A percentile compares a stretch with the other conserved stretches of the same genome.
Evolutionary conservation across 1,140 invertebrate species (phyloP).

Genomic region (Drosophila miranda): DNA sequence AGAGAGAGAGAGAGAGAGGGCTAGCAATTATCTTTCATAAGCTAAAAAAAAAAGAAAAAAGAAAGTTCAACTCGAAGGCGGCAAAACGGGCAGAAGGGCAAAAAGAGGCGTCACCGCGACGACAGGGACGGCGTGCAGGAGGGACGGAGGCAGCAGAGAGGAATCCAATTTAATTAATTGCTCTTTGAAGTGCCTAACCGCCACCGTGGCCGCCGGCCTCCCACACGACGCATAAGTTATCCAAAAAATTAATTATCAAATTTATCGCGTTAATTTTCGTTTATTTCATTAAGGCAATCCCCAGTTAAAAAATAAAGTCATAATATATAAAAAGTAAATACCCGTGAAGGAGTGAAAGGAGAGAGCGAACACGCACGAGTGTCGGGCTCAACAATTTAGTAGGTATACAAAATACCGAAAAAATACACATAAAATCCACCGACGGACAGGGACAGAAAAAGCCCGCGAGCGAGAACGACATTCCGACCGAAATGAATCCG

Average conservation of each 20-base stretch:
- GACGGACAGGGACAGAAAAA: conserved; percentile 2
- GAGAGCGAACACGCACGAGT: neutral
- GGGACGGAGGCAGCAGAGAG: neutral
- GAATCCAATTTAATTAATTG: conserved; percentile 53
- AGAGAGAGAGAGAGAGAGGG: conserved; percentile 1
- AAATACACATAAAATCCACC: neutral
- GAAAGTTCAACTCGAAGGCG: conserved; percentile 17
- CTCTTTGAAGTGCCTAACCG: conserved; percentile 17
- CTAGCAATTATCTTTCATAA: conserved; percentile 49
- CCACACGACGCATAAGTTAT: neutral
- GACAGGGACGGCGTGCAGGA: neutral
- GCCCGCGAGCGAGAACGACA: conserved; percentile 5
- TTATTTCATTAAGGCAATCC: conserved; percentile 38
- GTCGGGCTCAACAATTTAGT: conserved; percentile 4
- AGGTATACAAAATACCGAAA: neutral
- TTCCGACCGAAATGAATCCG: conserved; percentile 72
- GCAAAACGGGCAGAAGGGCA: conserved; percentile 27
- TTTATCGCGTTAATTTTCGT: conserved; percentile 52
- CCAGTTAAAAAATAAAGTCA: neutral
- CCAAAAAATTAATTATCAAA: conserved; percentile 4
- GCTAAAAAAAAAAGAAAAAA: conserved; percentile 34
- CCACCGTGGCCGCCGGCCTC: neutral
- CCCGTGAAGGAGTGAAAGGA: neutral
- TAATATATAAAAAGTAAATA: conserved; percentile 6
- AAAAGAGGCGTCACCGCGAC: conserved; percentile 22